Percentiles rank a stretch among this genome's conserved stretches.
Conservation (phyloP, 2,888 invertebrate genomes). For the Apomyelois bistriatella region DNA sequence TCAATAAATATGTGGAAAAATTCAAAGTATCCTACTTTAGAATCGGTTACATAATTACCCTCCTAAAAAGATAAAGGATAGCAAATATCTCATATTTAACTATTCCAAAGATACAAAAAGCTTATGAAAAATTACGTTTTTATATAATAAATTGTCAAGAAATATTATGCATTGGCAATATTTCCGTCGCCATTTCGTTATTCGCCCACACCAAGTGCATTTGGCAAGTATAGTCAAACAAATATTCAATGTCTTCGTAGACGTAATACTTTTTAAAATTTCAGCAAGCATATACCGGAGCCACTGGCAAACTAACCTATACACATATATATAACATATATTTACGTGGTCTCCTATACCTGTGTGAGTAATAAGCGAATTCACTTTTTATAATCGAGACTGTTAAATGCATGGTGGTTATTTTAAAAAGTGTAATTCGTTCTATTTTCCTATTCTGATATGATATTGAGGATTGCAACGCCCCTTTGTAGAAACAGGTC, state of each 20-base stretch:
- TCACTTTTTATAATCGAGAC: conserved; percentile 31
- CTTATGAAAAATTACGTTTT: conserved; percentile 4
- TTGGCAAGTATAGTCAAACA: conserved; percentile 54
- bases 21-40: not conserved
- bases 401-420: conserved; percentile 31
- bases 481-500: conserved; percentile 21
- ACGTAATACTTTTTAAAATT: conserved; percentile 38
- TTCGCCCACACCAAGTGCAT: conserved; percentile 60
- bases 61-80: not conserved
- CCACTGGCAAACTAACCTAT: conserved; percentile 54
- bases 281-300: conserved; percentile 54
- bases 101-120: not conserved
- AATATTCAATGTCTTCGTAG: conserved; percentile 29
- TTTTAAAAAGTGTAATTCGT: conserved; percentile 38
- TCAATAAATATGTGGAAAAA: not conserved
- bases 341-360: conserved; percentile 59
- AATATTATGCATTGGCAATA: not conserved
- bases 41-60: not conserved
- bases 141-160: conserved; percentile 11
- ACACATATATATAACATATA: conserved; percentile 42
- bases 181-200: conserved; percentile 12
- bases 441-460: conserved; percentile 22
- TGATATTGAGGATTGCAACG: conserved; percentile 27
- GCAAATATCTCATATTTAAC: not conserved
- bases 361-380: conserved; percentile 44